Conservation (phyloP, 1,140 invertebrate species). For the Lepidurus apus region DNA sequence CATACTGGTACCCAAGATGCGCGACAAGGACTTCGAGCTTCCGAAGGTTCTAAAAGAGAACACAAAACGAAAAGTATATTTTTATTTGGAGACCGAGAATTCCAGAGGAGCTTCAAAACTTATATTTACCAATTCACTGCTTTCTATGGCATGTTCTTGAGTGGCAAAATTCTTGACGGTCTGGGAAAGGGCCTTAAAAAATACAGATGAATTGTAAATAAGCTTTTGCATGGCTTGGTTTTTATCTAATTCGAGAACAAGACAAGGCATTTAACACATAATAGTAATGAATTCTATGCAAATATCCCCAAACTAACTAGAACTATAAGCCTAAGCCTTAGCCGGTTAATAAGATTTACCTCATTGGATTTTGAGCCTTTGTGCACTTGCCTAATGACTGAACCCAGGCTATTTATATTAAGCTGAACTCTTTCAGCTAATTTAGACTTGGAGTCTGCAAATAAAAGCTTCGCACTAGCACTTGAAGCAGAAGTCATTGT, state of each 20-base stretch:
- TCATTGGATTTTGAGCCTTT: background rate
- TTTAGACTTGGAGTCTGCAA: background rate
- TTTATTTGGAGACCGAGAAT: too few species aligned
- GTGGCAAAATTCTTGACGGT: background rate
- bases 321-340: background rate
- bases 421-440: slow-evolving; percentile 4
- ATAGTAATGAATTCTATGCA: too few species aligned
- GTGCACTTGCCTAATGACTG: background rate
- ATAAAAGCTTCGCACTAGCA: background rate
- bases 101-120: too few species aligned
- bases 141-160: background rate
- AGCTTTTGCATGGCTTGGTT: too few species aligned
- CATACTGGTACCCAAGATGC: slow-evolving; percentile 2
- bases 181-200: background rate
- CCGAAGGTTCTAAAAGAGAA: background rate
- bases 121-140: background rate
- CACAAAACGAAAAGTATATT: background rate
- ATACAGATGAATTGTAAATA: background rate
- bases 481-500: slow-evolving; percentile 2
- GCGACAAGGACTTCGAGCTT: background rate
- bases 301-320: too few species aligned
- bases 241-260: too few species aligned
- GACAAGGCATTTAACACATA: too few species aligned
- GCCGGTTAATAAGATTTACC: background rate
- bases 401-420: background rate